A percentile compares a stretch with the other conserved stretches of the same genome.
Conservation (phyloP, 1,140 invertebrate genomes). For the Nixonia krombeini region DNA sequence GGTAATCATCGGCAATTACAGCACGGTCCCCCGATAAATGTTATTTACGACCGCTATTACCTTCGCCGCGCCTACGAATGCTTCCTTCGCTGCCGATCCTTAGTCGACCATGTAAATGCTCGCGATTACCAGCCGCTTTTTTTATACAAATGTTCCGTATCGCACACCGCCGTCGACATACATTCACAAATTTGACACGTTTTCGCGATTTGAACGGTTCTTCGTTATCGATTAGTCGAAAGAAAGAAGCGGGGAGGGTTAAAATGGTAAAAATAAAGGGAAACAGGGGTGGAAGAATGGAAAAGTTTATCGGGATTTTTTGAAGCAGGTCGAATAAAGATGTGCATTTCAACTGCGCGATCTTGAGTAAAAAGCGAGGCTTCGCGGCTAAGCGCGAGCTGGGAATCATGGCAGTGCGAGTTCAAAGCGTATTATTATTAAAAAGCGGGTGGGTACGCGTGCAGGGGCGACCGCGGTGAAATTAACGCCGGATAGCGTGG, state of each 20-base stretch:
- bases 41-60: conserved; percentile 64
- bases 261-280: not conserved
- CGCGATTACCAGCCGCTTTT: not conserved
- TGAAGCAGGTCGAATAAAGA: too few relatives aligned
- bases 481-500: conserved; percentile 31
- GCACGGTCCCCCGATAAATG: conserved; percentile 45
- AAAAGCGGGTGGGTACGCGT: conserved; percentile 6
- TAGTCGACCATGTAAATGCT: conserved; percentile 4
- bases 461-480: conserved; percentile 11
- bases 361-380: too few relatives aligned
- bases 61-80: conserved; percentile 49
- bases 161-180: too few relatives aligned
- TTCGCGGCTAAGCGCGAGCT: too few relatives aligned
- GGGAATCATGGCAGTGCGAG: not conserved
- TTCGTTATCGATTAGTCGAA: too few relatives aligned
- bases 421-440: conserved; percentile 15
- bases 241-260: too few relatives aligned
- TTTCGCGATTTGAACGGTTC: too few relatives aligned
- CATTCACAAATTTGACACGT: too few relatives aligned
- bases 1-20: conserved; percentile 64
- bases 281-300: not conserved
- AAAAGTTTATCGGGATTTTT: too few relatives aligned
- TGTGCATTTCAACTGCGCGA: too few relatives aligned
- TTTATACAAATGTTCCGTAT: too few relatives aligned
- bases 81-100: conserved; percentile 11